Evolutionary conservation across 2,797 vertebrate species (phyloP), one percentile per base, ranked within the genome.

Genomic region (Petrocephalus schoutedeni): DNA sequence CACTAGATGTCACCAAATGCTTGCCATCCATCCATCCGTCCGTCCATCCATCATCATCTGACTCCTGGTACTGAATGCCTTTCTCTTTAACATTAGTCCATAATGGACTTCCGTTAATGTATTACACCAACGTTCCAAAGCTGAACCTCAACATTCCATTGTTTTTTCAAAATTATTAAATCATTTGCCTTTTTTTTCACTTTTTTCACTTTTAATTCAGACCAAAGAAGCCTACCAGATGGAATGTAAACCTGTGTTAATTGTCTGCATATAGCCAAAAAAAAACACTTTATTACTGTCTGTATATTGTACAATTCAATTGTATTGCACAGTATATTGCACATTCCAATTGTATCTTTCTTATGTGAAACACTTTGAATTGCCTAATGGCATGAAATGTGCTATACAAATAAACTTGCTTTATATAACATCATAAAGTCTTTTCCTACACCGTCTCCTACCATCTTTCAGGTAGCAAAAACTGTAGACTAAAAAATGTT

Each of bases 1-100:
- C 74, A 51, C 87, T 61, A 61, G 56, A 61, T 56, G 87, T 61
- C 87, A 83, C 56, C 41, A 28, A 23, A 56, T 28, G 82, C 49
- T 71, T 71, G 28, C 9, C 53, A 53, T 16, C 61, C 23, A 64
- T 12, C 23, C 61, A 59, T 59, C 58, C 23, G 32, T 14, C 64
- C 64, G 32, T 14, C 61, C 53, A 54, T 54, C 53, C 8, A 10
- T 8, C 53, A 0, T 67, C 23, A 67, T 28, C 61, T 32, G 10
- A 3, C 12, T 67, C 61, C 0, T 3, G 61, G 21, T 64, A 3
- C 21, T 2, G 2, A 67, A 67, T 67, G 23, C 10, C 28, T 67
- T 67, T 67, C 32, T 14, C 64, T 67, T 67, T 67, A 67, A 67
- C 10, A 14, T 67, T 67, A 67, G 61, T 1, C 61, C 61, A 67